Evolutionary conservation across 2,113 vertebrate species (phyloP), one percentile per base, ranked within the genome.

Genomic region (Eolophus roseicapilla): DNA sequence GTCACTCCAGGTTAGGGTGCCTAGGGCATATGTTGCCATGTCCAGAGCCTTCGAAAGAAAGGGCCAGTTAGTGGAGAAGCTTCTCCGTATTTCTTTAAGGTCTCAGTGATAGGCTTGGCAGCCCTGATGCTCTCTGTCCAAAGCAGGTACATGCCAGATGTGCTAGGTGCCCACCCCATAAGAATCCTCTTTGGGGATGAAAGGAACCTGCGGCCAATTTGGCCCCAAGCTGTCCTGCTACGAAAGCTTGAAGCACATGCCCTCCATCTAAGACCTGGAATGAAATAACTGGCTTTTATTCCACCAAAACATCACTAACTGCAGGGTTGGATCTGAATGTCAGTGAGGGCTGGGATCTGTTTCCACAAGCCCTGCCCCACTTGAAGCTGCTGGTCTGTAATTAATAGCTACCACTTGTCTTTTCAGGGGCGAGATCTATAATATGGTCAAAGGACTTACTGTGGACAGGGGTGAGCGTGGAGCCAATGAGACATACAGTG

Each of bases 401-500:
- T 18, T 15, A 31, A 7, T 28, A n/a, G 14, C 10, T 64, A 8
- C 43, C 17, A 6, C 15, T 78, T 79, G 7, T 84, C 57, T n/a
- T 95, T 28, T 17, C 96, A 99, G 99, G 17, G 91, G 96, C 0
- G 94, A 98, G 12, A 33, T 99, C 47, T 98, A 97, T 39, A 29
- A 92, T 16, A 85, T 99, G 64, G n/a, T 99, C 92, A 83, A 53
- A 6, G 87, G 98, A 2, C 87, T 98, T 31, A 99, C 99, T 0
- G 37, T 96, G 27, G 86, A 96, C 9, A 98, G 98, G 57, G 99
- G 99, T 0, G 29, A 12, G 3, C 31, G 13, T 3, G 99, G 98
- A 18, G 82, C 97, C 18, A 92, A 96, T 0, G 23, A 83, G 0
- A 98, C 98, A 7, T 99, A 90, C n/a, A 19, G 33, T 14, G 1